Base-by-base conservation (phyloP, 2,113 vertebrate species). In the Tenebrosternarchus preto region DNA sequence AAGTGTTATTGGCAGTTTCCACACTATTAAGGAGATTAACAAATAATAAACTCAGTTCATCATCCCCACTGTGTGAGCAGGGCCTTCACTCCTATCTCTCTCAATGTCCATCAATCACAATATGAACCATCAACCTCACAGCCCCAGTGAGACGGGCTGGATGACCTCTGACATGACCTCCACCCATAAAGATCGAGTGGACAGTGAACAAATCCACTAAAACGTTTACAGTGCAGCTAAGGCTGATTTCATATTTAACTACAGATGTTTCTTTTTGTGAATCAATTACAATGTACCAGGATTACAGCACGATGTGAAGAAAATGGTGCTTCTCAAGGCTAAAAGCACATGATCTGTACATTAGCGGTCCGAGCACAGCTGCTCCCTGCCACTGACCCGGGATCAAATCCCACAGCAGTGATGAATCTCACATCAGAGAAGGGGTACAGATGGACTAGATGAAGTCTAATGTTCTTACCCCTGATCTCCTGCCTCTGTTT, bases 341-440 rank as follows among this genome's bases (percentile, higher is more conserved):
- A 36, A 78, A 12, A 67, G 57, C 73, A 71, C 46, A 78, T 29
- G 39, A 8, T 24, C 11, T 64, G 43, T 3, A 11, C 64, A 39
- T 78, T 67, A 59, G 22, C 59, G 76, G 53, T 56, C 31, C 39
- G 31, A 68, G 29, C 31, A 50, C 63, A 78, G 53, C 76, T 59
- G 53, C 22, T 78, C 53, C 53, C 3, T 22, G 33, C 77, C 63
- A 61, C 67, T 79, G 36, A 63, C 57, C 68, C 77, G 33, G 46
- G 59, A n/a, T 2, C 36, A 46, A 72, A 50, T 50, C 39, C 68
- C 36, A 50, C 12, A 50, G 43, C 43, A 50, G 43, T 50, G 43
- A 50, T 50, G 43, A 50, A 50, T 50, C 19, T 22, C 36, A 29
- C 56, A 78, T 20, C 17, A 19, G 55, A 20, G 36, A 3, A 75